Percentiles rank a stretch among this genome's conserved stretches.
Evolutionary conservation across 2,888 invertebrate genomes (phyloP).

Genomic region (Pandemis heparana): DNA sequence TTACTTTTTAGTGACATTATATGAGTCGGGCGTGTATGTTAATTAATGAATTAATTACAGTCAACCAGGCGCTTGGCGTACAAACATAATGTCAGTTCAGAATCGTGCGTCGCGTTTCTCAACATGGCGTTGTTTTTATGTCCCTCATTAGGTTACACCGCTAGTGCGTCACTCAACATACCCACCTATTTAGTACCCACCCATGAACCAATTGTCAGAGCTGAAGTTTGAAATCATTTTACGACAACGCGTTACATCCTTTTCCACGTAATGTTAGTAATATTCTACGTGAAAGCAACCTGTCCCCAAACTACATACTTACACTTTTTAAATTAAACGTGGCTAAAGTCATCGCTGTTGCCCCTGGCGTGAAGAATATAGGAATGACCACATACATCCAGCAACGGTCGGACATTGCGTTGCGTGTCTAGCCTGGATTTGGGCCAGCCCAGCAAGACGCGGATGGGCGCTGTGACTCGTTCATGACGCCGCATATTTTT

Average conservation of each 20-base stretch:
- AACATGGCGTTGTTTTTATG: conserved; percentile 58
- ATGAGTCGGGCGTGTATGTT: conserved; percentile 36
- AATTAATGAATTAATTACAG: conserved; percentile 46
- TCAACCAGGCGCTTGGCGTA: conserved; percentile 44
- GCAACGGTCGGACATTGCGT: conserved; percentile 25
- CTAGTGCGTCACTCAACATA: conserved; percentile 57
- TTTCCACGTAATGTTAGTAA: conserved; percentile 34
- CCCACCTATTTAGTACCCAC: conserved; percentile 42
- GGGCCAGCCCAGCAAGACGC: conserved; percentile 73
- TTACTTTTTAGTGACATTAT: conserved; percentile 37
- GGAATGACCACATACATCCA: conserved; percentile 15
- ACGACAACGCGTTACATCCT: conserved; percentile 44
- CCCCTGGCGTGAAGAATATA: conserved; percentile 1
- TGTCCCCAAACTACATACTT: background rate
- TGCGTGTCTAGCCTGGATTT: conserved; percentile 66
- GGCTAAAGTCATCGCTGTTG: conserved; percentile 47
- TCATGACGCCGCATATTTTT: conserved; percentile 84
- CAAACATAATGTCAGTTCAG: conserved; percentile 36
- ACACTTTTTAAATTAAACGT: background rate
- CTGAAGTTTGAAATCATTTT: conserved; percentile 50
- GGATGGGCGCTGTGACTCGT: conserved; percentile 73
- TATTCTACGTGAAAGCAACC: conserved; percentile 17
- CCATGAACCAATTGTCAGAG: conserved; percentile 46
- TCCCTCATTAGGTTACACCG: conserved; percentile 59
- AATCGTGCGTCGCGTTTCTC: conserved; percentile 48